Percentiles rank a stretch among this genome's conserved stretches.
Evolutionary conservation across 2,888 invertebrate genomes (phyloP).

Genomic region (Drosophila helvetica): DNA sequence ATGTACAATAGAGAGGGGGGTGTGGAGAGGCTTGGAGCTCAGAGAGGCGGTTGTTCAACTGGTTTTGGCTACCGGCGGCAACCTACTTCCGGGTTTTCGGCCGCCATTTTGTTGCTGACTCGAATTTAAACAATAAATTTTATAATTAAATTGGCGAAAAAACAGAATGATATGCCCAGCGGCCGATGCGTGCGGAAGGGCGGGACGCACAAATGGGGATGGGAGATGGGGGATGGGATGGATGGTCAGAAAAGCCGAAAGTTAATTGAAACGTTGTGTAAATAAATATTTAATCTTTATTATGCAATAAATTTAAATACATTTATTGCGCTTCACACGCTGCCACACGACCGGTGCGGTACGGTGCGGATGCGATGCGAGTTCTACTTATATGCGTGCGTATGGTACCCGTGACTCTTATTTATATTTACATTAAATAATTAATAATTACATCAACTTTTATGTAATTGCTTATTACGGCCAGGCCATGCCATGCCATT

Average conservation of each 20-base stretch:
- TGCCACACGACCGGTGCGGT: slow-evolving; percentile 25
- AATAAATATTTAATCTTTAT: slow-evolving; percentile 80
- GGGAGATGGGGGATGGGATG: background rate
- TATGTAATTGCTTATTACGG: slow-evolving; percentile 76
- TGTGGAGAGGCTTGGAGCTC: background rate
- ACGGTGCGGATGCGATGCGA: background rate
- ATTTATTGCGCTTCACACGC: slow-evolving; percentile 61
- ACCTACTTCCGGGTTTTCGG: slow-evolving; percentile 68
- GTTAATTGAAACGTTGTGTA: slow-evolving; percentile 80
- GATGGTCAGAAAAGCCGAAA: slow-evolving; percentile 67
- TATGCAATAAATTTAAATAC: slow-evolving; percentile 80
- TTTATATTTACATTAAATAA: slow-evolving; percentile 70
- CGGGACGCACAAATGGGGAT: background rate
- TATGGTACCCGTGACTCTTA: slow-evolving; percentile 34
- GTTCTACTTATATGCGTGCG: background rate
- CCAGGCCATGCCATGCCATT: slow-evolving; percentile 22
- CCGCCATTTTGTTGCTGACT: slow-evolving; percentile 72
- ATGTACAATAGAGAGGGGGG: slow-evolving; percentile 4
- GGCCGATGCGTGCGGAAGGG: background rate
- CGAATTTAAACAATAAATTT: slow-evolving; percentile 75
- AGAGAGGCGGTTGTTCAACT: slow-evolving; percentile 71
- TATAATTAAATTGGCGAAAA: slow-evolving; percentile 76
- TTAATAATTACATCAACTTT: slow-evolving; percentile 78
- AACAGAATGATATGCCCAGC: slow-evolving; percentile 37
- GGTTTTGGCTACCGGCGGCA: slow-evolving; percentile 54